These are phyloP conservation scores for Lepeophtheirus salmonis DNA, from an alignment of 1,140 invertebrate genomes.

Conservation along the genomic window DNA sequence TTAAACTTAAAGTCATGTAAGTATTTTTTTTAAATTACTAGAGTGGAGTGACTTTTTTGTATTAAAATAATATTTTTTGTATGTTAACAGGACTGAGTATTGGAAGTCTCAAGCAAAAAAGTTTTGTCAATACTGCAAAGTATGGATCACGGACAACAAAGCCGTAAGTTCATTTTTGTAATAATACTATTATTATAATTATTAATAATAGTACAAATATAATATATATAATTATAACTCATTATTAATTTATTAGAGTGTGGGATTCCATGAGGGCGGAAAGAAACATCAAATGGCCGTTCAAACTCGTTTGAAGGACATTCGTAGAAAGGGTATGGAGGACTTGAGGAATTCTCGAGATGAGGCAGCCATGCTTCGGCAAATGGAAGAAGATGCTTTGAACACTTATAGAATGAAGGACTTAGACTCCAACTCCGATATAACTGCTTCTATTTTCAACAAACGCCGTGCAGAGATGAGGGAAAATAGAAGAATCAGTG, in stretches of 20 bases:
- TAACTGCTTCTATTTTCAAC: slow-evolving; percentile 37
- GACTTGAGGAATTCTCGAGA: slow-evolving; percentile 51
- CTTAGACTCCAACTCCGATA: slow-evolving; percentile 45
- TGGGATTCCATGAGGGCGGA: slow-evolving; percentile 83
- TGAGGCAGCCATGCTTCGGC: slow-evolving; percentile 53
- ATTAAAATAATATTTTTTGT: slow-evolving; percentile 19
- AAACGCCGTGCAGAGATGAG: slow-evolving; percentile 20
- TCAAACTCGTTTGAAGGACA: slow-evolving; percentile 57
- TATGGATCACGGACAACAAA: slow-evolving; percentile 92
- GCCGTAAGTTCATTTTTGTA: slow-evolving; percentile 40
- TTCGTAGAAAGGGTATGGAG: slow-evolving; percentile 56
- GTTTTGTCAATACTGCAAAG: slow-evolving; percentile 91
- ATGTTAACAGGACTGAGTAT: slow-evolving; percentile 53
- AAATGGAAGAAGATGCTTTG: slow-evolving; percentile 69
- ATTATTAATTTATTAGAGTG: slow-evolving; percentile 39
- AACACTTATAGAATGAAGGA: slow-evolving; percentile 53
- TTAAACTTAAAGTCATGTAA: too few species aligned
- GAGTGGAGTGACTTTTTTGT: too few species aligned
- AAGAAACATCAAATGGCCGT: slow-evolving; percentile 83
- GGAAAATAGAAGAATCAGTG: not conserved
- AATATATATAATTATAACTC: not conserved
- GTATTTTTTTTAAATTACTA: too few species aligned
- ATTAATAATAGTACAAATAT: not conserved
- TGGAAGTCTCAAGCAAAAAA: slow-evolving; percentile 89
- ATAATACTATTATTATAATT: not conserved